phyloP scores from a whole-genome alignment of 2,888 invertebrate genomes.

The Opisthograptis luteolata region DNA sequence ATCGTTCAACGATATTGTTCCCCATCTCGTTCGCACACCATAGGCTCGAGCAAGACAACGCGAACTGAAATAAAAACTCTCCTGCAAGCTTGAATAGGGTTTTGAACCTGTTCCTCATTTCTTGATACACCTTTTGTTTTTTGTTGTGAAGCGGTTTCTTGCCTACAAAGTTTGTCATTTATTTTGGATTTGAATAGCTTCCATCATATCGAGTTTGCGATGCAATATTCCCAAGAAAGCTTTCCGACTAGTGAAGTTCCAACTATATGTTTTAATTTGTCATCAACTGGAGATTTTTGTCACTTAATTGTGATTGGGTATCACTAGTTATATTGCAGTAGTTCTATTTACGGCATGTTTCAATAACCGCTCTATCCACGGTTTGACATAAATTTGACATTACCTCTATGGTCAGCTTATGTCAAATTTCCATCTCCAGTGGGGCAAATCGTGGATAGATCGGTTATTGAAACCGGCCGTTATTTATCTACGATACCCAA shows the following conservation, averaged over 20 bases:
- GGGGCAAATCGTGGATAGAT: too few species aligned
- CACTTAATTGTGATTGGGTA: too few species aligned
- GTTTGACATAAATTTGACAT: too few species aligned
- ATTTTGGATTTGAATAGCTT: slow-evolving; percentile 38
- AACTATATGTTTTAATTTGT: too few species aligned
- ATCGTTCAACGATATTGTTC: slow-evolving; percentile 37
- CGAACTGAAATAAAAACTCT: slow-evolving; percentile 42
- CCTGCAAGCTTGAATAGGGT: slow-evolving; percentile 45
- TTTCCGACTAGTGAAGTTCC: neutral
- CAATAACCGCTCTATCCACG: too few species aligned
- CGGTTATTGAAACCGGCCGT: too few species aligned
- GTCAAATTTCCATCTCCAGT: too few species aligned
- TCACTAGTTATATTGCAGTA: too few species aligned
- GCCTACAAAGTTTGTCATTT: slow-evolving; percentile 33
- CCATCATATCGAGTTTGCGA: slow-evolving; percentile 19
- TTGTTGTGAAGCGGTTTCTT: slow-evolving; percentile 47
- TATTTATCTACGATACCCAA: too few species aligned
- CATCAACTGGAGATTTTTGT: too few species aligned
- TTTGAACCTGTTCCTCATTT: slow-evolving; percentile 61
- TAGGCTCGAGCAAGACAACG: slow-evolving; percentile 38
- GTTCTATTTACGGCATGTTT: too few species aligned
- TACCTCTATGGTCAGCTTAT: too few species aligned
- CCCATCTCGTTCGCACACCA: slow-evolving; percentile 41
- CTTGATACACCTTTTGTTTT: slow-evolving; percentile 54
- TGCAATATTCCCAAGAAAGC: neutral